A percentile compares a stretch with the other conserved stretches of the same genome.
Conservation (phyloP, 2,797 vertebrate species). For the Phoeniculus purpureus region DNA sequence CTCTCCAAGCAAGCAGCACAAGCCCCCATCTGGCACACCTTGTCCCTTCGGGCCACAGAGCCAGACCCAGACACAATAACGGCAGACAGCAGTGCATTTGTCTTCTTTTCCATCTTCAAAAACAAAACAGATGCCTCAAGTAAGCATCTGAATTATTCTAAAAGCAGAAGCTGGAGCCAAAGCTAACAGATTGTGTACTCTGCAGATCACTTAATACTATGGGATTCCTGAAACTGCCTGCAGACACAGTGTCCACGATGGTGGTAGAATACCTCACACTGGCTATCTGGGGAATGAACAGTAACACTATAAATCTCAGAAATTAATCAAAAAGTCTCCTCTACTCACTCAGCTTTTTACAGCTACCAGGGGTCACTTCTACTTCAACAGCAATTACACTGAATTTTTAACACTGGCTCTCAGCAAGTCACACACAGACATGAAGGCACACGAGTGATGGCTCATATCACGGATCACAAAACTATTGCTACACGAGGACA, state of each 20-base stretch:
- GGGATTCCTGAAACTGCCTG: background rate
- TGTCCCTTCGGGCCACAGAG: background rate
- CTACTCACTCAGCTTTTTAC: background rate
- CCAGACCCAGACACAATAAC: background rate
- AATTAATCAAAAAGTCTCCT: background rate
- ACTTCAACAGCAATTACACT: background rate
- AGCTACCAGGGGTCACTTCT: background rate
- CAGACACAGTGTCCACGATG: background rate
- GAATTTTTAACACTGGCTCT: background rate
- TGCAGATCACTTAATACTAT: background rate
- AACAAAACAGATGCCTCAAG: background rate
- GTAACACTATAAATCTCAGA: background rate
- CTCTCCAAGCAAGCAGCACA: fast-evolving
- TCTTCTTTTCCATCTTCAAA: background rate
- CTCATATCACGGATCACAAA: background rate
- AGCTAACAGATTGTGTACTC: background rate
- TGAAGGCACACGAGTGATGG: fast-evolving
- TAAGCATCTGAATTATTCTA: background rate
- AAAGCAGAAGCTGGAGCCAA: slow-evolving; percentile 24
- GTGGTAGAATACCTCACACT: background rate
- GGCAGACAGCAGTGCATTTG: background rate
- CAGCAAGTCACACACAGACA: background rate
- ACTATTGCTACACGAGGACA: background rate
- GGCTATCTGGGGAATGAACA: background rate
- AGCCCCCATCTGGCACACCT: background rate